Evolutionary conservation across 2,113 vertebrate genomes (phyloP), one percentile per base, ranked within the genome.

Genomic region (Corvus hawaiiensis): DNA sequence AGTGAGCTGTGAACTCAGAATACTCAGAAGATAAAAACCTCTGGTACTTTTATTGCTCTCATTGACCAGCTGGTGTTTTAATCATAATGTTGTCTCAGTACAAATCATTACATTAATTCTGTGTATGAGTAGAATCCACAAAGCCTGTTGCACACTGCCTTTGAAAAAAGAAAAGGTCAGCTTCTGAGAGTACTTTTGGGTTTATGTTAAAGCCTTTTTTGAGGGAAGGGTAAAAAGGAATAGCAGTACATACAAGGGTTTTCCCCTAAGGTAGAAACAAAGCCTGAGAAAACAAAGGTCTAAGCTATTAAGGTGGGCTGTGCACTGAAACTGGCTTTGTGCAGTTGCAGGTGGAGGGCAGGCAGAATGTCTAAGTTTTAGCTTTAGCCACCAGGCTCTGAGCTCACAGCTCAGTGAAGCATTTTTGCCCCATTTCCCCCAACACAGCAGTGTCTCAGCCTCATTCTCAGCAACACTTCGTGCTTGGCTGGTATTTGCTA

Each of bases 1-100:
- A 84, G 56, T 37, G 66, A 90, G 79, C 68, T 77, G 49, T 67
- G 72, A 95, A 77, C 88, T 90, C 54, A 21, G 18, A 71, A 52
- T 63, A 75, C 23, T 37, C 28, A 35, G 69, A 92, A 91, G 69
- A 92, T 56, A 78, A 75, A 93, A 90, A 30, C n/a, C 61, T 79
- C 79, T 66, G 59, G 91, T 63, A 67, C 52, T 94, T 96, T 86
- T 84, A 83, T 86, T 91, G 67, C 59, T 76, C 22, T 92, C 76
- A 75, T 94, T 95, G 49, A 52, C 68, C 87, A 90, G 61, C 56
- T 92, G 83, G 72, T 84, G 51, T 69, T 91, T 94, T 84, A 88
- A 90, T 81, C 28, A 48, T 87, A 89, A 89, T 33, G 20, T 58
- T 51, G 2, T 73, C 74, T 94, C 77, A 87, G 93, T 93, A 94